Evolutionary conservation across 2,888 invertebrate species (phyloP).

Genomic region (Eurois occulta): DNA sequence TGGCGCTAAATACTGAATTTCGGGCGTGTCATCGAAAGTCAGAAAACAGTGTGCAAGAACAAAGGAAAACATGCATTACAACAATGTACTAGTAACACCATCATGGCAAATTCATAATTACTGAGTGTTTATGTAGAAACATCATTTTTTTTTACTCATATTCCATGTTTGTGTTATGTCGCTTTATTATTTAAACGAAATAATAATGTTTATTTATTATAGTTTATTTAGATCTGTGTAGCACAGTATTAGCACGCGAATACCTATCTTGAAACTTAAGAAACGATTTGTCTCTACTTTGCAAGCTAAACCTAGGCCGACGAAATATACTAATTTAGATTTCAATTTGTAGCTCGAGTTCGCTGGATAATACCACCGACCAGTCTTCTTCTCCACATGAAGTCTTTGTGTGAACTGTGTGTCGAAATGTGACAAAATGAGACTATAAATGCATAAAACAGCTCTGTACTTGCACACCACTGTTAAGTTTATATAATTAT

Average conservation of each 20-base stretch:
- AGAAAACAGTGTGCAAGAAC: not conserved
- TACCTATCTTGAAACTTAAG: not conserved
- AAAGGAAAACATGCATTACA: not conserved
- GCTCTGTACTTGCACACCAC: not conserved
- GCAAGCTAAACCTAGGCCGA: not conserved
- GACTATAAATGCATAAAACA: not conserved
- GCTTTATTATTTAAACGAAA: not conserved
- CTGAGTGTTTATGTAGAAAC: constrained; percentile 9
- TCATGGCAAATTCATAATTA: constrained; percentile 8
- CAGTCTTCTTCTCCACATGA: constrained; percentile 34
- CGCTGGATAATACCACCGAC: constrained; percentile 19
- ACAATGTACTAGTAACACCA: not conserved
- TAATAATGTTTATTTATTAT: constrained; percentile 14
- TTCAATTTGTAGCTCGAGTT: constrained; percentile 47
- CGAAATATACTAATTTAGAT: constrained; percentile 28
- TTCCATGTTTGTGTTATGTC: constrained; percentile 13
- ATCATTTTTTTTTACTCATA: constrained; percentile 10
- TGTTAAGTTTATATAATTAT: no score
- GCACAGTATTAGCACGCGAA: constrained; percentile 16
- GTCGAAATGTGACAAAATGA: not conserved
- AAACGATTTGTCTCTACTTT: not conserved
- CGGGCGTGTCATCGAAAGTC: not conserved
- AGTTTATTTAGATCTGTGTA: constrained; percentile 28
- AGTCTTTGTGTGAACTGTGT: not conserved
- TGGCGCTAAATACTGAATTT: not conserved